phyloP scores from a whole-genome alignment of 2,797 vertebrate genomes.

The Cynopterus sphinx region DNA sequence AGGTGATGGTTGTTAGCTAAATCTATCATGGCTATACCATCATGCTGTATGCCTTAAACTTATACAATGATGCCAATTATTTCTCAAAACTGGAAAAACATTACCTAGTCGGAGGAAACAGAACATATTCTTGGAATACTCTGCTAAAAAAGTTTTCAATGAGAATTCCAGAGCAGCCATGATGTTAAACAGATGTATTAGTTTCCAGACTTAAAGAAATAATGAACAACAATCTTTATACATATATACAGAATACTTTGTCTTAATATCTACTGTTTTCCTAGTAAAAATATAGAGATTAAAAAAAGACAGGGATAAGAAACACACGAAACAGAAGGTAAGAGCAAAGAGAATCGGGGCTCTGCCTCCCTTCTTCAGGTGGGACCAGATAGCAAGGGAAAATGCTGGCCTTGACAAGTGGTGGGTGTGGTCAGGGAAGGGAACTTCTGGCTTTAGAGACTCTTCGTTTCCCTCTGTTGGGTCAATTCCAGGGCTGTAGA shows the following conservation, averaged over 20 bases:
- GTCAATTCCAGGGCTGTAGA: not conserved
- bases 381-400: not conserved
- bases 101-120: constrained; percentile 45
- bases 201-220: constrained; percentile 52
- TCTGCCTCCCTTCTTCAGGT: not conserved
- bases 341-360: not conserved
- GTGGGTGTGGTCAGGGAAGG: not conserved
- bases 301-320: not conserved
- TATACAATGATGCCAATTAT: not conserved
- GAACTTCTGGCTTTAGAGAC: not conserved
- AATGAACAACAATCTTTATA: not conserved
- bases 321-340: not conserved
- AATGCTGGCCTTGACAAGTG: not conserved
- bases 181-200: constrained; percentile 64
- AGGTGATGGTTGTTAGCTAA: not conserved
- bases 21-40: not conserved
- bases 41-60: not conserved
- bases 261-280: not conserved
- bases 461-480: not conserved
- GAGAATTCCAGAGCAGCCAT: constrained; percentile 64
- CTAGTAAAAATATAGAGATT: not conserved
- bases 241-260: not conserved
- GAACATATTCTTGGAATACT: constrained; percentile 40
- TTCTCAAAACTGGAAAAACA: constrained; percentile 12
- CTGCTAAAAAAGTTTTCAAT: constrained; percentile 46